These are phyloP conservation scores for Mico argentatus DNA, from an alignment of 2,797 vertebrate species.

Conservation along the genomic window DNA sequence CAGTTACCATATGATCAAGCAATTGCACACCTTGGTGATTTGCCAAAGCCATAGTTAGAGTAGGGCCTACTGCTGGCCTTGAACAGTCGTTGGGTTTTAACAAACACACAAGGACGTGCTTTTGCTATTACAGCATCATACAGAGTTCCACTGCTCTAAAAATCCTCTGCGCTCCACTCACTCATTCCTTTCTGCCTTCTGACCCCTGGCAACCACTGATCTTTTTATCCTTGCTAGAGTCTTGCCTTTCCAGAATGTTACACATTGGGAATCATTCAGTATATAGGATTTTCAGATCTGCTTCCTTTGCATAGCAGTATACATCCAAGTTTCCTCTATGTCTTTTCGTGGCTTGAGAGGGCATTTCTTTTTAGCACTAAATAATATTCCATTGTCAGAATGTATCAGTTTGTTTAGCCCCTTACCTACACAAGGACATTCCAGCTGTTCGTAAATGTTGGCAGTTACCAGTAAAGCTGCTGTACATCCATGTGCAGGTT, in stretches of 20 bases:
- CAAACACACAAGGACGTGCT: fast-evolving
- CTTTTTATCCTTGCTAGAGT: neutral
- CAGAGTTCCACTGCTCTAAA: neutral
- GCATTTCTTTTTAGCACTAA: neutral
- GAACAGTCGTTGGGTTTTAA: neutral
- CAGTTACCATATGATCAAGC: neutral
- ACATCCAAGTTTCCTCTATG: neutral
- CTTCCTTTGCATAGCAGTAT: neutral
- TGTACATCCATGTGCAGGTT: neutral
- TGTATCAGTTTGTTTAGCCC: neutral
- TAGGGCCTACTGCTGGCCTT: neutral
- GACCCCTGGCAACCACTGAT: neutral
- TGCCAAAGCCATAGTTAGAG: too few relatives aligned
- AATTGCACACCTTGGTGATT: neutral
- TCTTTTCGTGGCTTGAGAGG: neutral
- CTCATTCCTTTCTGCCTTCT: neutral
- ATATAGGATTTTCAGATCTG: too few relatives aligned
- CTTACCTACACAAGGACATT: neutral
- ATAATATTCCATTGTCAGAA: neutral
- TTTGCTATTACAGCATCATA: neutral
- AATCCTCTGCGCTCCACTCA: neutral
- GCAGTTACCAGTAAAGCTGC: fast-evolving
- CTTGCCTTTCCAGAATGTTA: neutral
- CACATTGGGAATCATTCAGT: fast-evolving
- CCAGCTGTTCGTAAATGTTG: neutral